Evolutionary conservation across 2,113 vertebrate genomes (phyloP).

Genomic region (Sturnira hondurensis): DNA sequence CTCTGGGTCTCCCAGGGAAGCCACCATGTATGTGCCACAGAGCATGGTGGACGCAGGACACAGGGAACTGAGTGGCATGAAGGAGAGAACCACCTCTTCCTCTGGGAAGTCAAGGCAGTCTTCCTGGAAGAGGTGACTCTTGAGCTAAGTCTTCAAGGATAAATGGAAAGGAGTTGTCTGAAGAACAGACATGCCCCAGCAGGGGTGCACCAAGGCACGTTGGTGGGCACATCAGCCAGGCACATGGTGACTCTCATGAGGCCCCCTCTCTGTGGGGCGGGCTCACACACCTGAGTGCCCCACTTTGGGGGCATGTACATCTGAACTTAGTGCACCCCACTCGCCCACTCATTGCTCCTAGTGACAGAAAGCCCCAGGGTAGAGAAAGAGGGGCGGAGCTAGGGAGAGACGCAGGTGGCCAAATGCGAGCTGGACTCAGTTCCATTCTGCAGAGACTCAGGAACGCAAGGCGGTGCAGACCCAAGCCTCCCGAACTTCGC

Average conservation of each 20-base stretch:
- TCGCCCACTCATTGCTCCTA: neutral
- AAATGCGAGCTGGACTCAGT: neutral
- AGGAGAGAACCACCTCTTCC: neutral
- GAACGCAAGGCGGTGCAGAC: neutral
- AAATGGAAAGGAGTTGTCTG: neutral
- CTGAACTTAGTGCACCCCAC: neutral
- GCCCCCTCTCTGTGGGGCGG: neutral
- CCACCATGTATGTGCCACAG: neutral
- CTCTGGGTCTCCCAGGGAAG: neutral
- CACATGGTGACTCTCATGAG: neutral
- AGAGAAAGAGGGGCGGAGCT: neutral
- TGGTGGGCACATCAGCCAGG: neutral
- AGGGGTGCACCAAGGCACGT: neutral
- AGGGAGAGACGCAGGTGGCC: neutral
- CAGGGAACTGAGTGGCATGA: neutral
- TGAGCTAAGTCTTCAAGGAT: neutral
- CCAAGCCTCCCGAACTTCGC: neutral
- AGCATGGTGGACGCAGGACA: neutral
- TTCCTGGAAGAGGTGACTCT: constrained; percentile 3
- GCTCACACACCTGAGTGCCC: neutral
- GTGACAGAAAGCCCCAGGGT: neutral
- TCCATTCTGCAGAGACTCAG: neutral
- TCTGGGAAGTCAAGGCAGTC: neutral
- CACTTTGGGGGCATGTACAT: neutral
- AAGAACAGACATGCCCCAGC: neutral